Conservation (phyloP, 2,113 vertebrate species). For the Corythoichthys haematopterus region DNA sequence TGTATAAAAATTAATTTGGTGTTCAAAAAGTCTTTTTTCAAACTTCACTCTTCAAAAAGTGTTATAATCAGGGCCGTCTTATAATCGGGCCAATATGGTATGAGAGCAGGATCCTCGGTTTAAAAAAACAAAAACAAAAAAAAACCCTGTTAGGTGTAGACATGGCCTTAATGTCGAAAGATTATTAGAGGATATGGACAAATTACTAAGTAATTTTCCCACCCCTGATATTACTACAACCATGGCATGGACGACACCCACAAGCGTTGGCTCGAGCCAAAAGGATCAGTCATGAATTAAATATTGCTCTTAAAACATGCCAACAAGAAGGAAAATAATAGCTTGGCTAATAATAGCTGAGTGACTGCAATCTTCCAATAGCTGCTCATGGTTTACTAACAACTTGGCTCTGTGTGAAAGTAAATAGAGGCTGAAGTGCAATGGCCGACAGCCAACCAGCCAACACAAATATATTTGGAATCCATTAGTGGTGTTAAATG, state of each 20-base stretch:
- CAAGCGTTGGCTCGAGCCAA: slow-evolving; percentile 45
- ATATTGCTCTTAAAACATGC: slow-evolving; percentile 60
- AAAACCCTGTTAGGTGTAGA: too few relatives aligned
- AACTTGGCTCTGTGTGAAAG: slow-evolving; percentile 49
- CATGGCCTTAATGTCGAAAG: too few relatives aligned
- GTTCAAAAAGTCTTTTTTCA: too few relatives aligned
- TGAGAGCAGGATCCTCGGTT: too few relatives aligned
- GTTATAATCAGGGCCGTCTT: too few relatives aligned
- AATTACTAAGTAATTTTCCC: slow-evolving; percentile 1
- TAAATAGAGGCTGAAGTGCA: slow-evolving; percentile 48
- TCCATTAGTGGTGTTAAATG: slow-evolving; percentile 60
- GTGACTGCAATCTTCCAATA: slow-evolving; percentile 58
- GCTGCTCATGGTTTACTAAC: slow-evolving; percentile 56
- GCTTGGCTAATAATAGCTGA: slow-evolving; percentile 62
- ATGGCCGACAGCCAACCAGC: slow-evolving; percentile 42
- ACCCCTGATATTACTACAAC: neutral
- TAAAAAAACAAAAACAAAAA: too few relatives aligned
- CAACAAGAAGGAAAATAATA: slow-evolving; percentile 60
- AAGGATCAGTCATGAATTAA: slow-evolving; percentile 56
- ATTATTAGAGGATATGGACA: too few relatives aligned
- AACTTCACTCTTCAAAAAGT: too few relatives aligned
- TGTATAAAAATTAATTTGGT: too few relatives aligned
- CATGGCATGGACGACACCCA: slow-evolving; percentile 35
- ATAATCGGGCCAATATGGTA: too few relatives aligned
- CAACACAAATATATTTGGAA: slow-evolving; percentile 53